Evolutionary conservation across 2,888 invertebrate species (phyloP), one percentile per base, ranked within the genome.

Genomic region (Belgica antarctica): DNA sequence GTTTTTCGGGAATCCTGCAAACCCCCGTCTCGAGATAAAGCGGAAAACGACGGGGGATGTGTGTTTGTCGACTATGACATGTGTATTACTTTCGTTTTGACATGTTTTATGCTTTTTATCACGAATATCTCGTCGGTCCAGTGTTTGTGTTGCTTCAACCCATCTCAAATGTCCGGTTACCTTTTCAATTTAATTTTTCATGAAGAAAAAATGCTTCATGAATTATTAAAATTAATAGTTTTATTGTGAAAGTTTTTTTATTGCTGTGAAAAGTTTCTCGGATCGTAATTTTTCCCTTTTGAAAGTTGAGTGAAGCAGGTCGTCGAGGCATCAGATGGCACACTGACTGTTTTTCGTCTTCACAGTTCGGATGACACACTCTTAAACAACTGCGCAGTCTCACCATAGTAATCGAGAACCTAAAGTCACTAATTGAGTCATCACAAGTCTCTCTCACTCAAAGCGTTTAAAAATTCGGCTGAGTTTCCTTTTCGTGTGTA

Each of bases 51-150:
- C 41, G 52, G 52, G 52, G 52, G 8, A n/a, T 46, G 4, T 46
- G 8, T 52, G 17, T 52, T 52, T 52, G 52, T 52, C 22, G 52
- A 41, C 41, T 41, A 41, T 41, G 41, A 52, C 52, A 52, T 52
- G 52, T 52, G 52, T 59, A 27, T 59, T 59, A 27, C 59, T 57
- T 63, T 19, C 41, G 8, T 66, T 66, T 47, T 68, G 57, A 57
- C 68, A 57, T 52, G 46, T 68, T 68, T 68, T 57, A 68, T 68
- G 57, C 57, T 57, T 34, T 22, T 24, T 59, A 52, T 15, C 41
- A 27, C 68, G 57, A 31, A 52, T 19, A 19, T 68, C 31, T 31
- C 31, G 52, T 59, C n/a, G n/a, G n/a, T n/a, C n/a, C n/a, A n/a
- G n/a, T 25, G 25, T 59, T 10, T 59, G n/a, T 59, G 12, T n/a